Conservation (phyloP, 2,888 invertebrate genomes). For the Acanthococcus lagerstroemiae region DNA sequence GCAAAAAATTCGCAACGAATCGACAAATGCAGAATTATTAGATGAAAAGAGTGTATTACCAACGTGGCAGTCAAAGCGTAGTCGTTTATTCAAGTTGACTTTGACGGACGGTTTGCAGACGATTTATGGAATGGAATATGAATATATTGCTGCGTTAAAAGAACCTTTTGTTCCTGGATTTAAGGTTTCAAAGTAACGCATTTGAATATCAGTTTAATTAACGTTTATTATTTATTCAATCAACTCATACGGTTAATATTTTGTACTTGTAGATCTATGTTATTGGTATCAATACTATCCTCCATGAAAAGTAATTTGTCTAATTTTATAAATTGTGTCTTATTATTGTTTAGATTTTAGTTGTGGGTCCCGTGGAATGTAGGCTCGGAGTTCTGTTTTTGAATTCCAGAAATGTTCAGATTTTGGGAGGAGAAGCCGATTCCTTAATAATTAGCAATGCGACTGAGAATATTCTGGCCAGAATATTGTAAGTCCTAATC, state of each 20-base stretch:
- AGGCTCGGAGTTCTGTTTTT: conserved; percentile 45
- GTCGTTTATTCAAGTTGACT: conserved; percentile 36
- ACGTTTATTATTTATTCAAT: too few species aligned
- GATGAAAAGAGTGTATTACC: conserved; percentile 29
- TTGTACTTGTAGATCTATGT: too few species aligned
- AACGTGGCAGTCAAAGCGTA: conserved; percentile 34
- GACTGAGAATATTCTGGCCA: conserved; percentile 7
- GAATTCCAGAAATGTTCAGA: conserved; percentile 40
- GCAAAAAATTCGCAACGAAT: conserved; percentile 33
- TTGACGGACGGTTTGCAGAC: conserved; percentile 37
- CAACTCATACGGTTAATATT: too few species aligned
- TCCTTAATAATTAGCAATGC: background rate
- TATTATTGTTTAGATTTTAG: conserved; percentile 47
- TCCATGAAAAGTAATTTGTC: too few species aligned
- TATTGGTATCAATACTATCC: too few species aligned
- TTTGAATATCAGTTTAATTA: too few species aligned
- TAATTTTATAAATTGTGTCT: too few species aligned
- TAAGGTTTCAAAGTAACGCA: conserved; percentile 35
- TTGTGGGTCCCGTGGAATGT: conserved; percentile 44
- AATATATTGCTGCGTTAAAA: conserved; percentile 35
- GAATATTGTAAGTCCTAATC: conserved; percentile 5
- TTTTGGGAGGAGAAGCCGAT: conserved; percentile 5
- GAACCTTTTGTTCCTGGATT: conserved; percentile 38
- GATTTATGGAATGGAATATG: conserved; percentile 37
- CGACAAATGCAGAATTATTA: conserved; percentile 5